These are phyloP conservation scores for Allacma fusca DNA, from an alignment of 2,888 invertebrate species.

Conservation along the genomic window DNA sequence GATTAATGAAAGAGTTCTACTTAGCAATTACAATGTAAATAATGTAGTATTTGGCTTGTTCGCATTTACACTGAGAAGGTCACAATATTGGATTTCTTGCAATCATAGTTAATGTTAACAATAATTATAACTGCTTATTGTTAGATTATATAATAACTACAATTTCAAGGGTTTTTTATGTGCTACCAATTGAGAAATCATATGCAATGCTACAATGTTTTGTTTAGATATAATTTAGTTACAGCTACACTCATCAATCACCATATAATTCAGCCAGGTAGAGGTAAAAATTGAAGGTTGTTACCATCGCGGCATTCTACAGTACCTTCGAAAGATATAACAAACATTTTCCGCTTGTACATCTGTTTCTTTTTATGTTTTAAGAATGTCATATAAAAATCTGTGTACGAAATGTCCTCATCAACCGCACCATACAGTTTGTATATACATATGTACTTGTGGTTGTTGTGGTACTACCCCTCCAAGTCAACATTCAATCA, in stretches of 20 bases:
- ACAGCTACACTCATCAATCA: constrained; percentile 3
- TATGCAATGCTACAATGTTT: neutral
- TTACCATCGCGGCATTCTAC: neutral
- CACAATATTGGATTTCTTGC: neutral
- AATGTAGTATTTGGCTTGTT: neutral
- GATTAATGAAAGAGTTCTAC: too few species aligned
- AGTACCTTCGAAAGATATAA: constrained; percentile 4
- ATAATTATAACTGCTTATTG: neutral
- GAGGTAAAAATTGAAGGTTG: constrained; percentile 1
- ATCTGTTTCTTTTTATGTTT: neutral
- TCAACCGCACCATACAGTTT: neutral
- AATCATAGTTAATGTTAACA: neutral
- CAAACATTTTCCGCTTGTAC: neutral
- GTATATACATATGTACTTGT: neutral
- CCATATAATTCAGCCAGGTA: neutral
- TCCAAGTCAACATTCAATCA: constrained; percentile 6
- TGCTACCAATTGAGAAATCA: neutral
- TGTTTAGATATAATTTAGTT: neutral
- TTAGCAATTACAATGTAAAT: too few species aligned
- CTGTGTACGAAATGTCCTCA: constrained; percentile 9
- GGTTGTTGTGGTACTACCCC: neutral
- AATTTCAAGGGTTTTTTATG: too few species aligned
- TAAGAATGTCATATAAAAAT: neutral
- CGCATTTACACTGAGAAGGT: neutral
- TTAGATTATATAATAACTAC: neutral